Evolutionary conservation across 1,140 invertebrate genomes (phyloP), one percentile per base, ranked within the genome.

Genomic region (Prorops nasuta): DNA sequence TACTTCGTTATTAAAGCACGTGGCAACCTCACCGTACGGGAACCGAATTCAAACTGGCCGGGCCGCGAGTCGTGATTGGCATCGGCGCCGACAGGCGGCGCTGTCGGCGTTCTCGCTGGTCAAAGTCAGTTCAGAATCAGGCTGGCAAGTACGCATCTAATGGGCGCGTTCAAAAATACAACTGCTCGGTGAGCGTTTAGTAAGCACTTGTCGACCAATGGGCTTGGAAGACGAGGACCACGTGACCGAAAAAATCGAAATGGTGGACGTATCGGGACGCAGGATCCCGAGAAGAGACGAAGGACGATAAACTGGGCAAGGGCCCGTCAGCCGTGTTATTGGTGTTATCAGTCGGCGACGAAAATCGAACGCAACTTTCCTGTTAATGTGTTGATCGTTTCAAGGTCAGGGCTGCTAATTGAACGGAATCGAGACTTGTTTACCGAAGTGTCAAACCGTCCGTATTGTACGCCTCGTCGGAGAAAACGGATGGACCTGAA

Each of bases 261-360:
- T 73, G 71, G 71, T 63, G 69, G 71, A 71, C 67, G 69, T 72
- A 72, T 72, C 61, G 69, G 69, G 70, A 71, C 64, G 69, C 69
- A 73, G 66, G 68, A 69, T 69, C 67, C 62, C 64, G 66, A 63
- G 56, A 60, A 56, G 56, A 66, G 64, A 70, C 64, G 67, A 71
- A 72, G 70, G 67, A 71, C 69, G 67, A 70, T 69, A 71, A 67
- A 66, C 55, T 69, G 65, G 63, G 54, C 60, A 57, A 62, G 65
- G 63, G 62, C 54, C 51, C 57, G 54, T 63, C 40, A 57, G 31
- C 53, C 55, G 65, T 63, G 52, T 58, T 49, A 52, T 62, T 49
- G 51, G 32, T 49, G 51, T 56, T 56, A 44, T 51, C 31, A 28
- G 54, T 52, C 48, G 39, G 39, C 47, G 37, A 41, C 38, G 51